phyloP scores from a whole-genome alignment of 1,140 invertebrate species.

The Sarcophaga peregrina region DNA sequence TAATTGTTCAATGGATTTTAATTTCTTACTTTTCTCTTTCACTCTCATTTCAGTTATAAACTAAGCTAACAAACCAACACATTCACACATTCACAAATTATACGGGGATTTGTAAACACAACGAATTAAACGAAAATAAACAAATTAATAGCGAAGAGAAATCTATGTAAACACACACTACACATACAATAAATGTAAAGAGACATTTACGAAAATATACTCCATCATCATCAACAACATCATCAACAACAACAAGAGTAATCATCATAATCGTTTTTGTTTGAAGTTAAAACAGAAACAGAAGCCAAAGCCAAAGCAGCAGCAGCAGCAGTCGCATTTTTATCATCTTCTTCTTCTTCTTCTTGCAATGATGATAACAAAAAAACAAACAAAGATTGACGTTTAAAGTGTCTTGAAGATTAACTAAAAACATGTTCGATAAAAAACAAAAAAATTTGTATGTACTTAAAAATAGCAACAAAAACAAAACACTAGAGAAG shows the following conservation, averaged over 20 bases:
- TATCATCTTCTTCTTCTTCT: too few species aligned
- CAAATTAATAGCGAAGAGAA: slow-evolving; percentile 13
- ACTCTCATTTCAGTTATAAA: not conserved
- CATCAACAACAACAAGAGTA: not conserved
- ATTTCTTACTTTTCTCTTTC: not conserved
- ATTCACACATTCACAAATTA: not conserved
- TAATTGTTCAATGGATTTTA: not conserved
- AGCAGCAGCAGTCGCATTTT: not conserved
- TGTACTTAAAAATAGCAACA: slow-evolving; percentile 3
- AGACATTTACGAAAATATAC: too few species aligned
- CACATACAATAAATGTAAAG: slow-evolving; percentile 3
- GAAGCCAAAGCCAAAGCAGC: not conserved
- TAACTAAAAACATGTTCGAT: slow-evolving; percentile 7
- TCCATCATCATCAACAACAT: not conserved
- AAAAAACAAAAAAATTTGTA: too few species aligned
- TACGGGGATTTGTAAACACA: slow-evolving; percentile 33
- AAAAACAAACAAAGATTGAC: slow-evolving; percentile 7
- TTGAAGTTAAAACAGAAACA: too few species aligned
- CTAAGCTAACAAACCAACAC: not conserved
- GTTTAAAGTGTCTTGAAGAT: slow-evolving; percentile 15
- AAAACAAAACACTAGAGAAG: not conserved
- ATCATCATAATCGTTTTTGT: too few species aligned
- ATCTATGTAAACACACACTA: too few species aligned
- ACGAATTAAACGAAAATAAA: slow-evolving; percentile 33
- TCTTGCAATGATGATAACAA: too few species aligned